Base-by-base conservation (phyloP, 2,888 invertebrate genomes). In the Nomada lathburiana region DNA sequence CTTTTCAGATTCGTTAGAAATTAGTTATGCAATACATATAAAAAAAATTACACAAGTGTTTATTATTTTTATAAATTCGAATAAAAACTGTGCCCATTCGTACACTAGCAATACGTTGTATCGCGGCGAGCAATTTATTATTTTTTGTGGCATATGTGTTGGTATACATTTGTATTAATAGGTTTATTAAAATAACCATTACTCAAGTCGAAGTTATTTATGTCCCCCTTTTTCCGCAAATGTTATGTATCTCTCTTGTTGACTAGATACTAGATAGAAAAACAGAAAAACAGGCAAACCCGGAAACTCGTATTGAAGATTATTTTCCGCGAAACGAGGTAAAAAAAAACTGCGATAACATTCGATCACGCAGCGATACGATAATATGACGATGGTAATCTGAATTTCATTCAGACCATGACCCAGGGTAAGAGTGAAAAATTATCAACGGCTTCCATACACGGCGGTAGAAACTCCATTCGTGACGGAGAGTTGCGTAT, bases 401-500 rank as follows among this genome's bases (percentile, higher is more conserved):
- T 82, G 85, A 73, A 79, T 84, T 83, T 79, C 84, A 69, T 75
- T 75, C 77, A 72, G 53, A 85, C 83, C 85, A 87, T 81, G 81
- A 87, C 81, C 81, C 80, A 75, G 83, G 86, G 64, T 67, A 87
- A 87, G 81, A 83, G 68, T 63, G 80, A 86, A 84, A 77, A 86
- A 80, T 84, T 86, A 86, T 82, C 75, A 70, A 60, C 44, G 65
- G 67, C 62, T 70, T 69, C 69, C 73, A 70, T 71, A 47, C 59
- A 44, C n/a, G 70, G 59, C 13, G 26, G 55, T 26, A 23, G 23
- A 52, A 47, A 53, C 67, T 67, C 68, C 70, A 60, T 69, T 55
- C 69, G 65, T 67, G 57, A 20, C 44, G 53, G 1, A 11, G 50
- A 18, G 72, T 72, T 55, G 79, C 79, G 75, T 59, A 62, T 59